A percentile compares a stretch with the other conserved stretches of the same genome.
Conservation (phyloP, 2,797 vertebrate species). For the Cynodonichthys magdalenae region DNA sequence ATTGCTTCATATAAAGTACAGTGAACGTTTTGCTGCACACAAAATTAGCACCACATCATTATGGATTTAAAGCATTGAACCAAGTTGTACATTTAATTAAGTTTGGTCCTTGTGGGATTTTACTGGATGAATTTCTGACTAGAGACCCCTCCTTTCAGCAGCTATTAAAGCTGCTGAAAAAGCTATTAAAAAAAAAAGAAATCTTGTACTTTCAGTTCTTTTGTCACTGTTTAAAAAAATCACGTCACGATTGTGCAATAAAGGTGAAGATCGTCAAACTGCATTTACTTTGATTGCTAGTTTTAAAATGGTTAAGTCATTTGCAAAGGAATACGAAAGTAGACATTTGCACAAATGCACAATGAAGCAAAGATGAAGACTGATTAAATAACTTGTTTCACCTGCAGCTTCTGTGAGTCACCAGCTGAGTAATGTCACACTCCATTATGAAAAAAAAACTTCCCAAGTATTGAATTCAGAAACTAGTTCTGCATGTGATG, state of each 20-base stretch:
- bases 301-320: not conserved
- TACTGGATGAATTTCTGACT: conserved; percentile 2
- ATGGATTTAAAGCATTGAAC: conserved; percentile 31
- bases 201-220: not conserved
- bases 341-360: not conserved
- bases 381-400: conserved; percentile 1
- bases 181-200: not conserved
- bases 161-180: too few species aligned
- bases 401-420: conserved; percentile 29
- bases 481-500: not conserved
- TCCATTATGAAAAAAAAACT: conserved; percentile 40
- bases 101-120: conserved; percentile 21
- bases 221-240: not conserved
- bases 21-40: conserved; percentile 3
- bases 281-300: not conserved
- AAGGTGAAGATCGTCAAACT: not conserved
- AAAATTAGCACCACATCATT: not conserved
- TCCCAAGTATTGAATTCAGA: conserved; percentile 36
- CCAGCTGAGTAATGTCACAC: conserved; percentile 40
- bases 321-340: not conserved
- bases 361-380: not conserved
- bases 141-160: not conserved
- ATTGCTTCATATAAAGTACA: not conserved
- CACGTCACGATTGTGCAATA: not conserved
- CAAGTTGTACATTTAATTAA: conserved; percentile 14